Conservation (phyloP, 2,888 invertebrate genomes). For the Epicampocera succincta region DNA sequence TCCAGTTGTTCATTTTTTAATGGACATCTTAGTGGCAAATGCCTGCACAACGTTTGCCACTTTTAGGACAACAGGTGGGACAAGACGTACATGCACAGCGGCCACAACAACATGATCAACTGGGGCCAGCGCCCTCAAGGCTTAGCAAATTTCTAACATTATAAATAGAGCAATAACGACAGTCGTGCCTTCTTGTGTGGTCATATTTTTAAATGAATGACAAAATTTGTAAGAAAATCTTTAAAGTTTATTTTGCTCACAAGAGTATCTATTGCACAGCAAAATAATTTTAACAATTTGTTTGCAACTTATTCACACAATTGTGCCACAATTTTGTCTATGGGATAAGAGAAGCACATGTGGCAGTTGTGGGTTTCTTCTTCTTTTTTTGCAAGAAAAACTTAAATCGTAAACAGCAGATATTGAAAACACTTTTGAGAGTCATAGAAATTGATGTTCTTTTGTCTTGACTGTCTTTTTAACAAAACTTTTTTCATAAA, state of each 20-base stretch:
- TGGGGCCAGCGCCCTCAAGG: neutral
- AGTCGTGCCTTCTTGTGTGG: slow-evolving; percentile 10
- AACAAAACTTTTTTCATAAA: too few relatives aligned
- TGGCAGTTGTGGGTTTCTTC: neutral
- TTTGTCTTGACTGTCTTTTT: neutral
- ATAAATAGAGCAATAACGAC: slow-evolving; percentile 22
- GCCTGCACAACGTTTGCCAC: too few relatives aligned
- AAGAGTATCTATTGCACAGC: neutral
- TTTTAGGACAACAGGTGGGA: too few relatives aligned
- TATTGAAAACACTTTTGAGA: slow-evolving; percentile 63
- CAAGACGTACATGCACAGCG: too few relatives aligned
- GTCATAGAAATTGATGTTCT: slow-evolving; percentile 48
- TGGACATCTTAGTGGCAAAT: too few relatives aligned
- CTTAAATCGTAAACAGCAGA: slow-evolving; percentile 55
- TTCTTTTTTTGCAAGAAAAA: slow-evolving; percentile 27
- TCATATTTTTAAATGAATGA: neutral
- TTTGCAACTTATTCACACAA: slow-evolving; percentile 16
- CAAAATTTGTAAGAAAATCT: slow-evolving; percentile 36
- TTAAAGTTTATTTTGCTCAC: slow-evolving; percentile 29
- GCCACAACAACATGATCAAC: too few relatives aligned
- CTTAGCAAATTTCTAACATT: neutral
- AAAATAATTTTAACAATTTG: slow-evolving; percentile 39
- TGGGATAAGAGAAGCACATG: slow-evolving; percentile 27
- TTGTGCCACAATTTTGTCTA: neutral
- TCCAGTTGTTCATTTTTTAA: too few relatives aligned